Conservation (phyloP, 2,888 invertebrate species). For the Drosophila formosana region DNA sequence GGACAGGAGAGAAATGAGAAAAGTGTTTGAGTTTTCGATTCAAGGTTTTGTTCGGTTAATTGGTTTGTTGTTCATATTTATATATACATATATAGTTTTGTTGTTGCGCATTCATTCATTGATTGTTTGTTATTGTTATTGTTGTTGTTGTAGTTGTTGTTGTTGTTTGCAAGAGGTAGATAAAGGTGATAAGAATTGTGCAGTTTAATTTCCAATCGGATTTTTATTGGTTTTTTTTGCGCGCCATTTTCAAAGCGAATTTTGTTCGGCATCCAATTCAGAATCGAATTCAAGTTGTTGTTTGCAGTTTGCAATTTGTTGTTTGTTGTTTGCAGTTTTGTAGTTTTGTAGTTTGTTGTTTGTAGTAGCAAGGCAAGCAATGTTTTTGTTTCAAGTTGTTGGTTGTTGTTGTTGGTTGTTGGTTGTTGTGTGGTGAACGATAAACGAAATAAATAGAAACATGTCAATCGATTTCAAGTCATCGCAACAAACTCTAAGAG, state of each 20-base stretch:
- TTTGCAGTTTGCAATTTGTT: conserved; percentile 36
- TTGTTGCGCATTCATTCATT: conserved; percentile 15
- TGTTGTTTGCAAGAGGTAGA: conserved; percentile 33
- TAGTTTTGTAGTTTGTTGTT: conserved; percentile 9
- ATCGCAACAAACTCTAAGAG: conserved; percentile 48
- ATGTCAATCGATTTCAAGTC: conserved; percentile 61
- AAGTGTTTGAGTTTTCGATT: conserved; percentile 39
- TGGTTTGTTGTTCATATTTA: conserved; percentile 5
- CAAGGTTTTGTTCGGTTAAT: conserved; percentile 36
- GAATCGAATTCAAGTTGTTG: conserved; percentile 51
- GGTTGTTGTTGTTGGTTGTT: conserved; percentile 25
- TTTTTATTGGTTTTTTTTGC: conserved; percentile 24
- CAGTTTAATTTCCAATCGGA: conserved; percentile 46
- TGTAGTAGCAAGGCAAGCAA: conserved; percentile 74
- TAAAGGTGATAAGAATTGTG: conserved; percentile 35
- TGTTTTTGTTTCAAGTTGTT: conserved; percentile 44
- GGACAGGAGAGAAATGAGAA: conserved; percentile 52
- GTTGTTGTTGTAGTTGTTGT: conserved; percentile 39
- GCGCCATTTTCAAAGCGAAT: conserved; percentile 28
- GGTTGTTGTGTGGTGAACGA: conserved; percentile 42
- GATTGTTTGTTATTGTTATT: conserved; percentile 25
- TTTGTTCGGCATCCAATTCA: conserved; percentile 49
- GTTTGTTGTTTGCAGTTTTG: conserved; percentile 35
- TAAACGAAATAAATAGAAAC: conserved; percentile 58
- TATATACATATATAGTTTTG: conserved; percentile 9